Evolutionary conservation across 2,113 vertebrate species (phyloP).

Genomic region (Corvus cornix): DNA sequence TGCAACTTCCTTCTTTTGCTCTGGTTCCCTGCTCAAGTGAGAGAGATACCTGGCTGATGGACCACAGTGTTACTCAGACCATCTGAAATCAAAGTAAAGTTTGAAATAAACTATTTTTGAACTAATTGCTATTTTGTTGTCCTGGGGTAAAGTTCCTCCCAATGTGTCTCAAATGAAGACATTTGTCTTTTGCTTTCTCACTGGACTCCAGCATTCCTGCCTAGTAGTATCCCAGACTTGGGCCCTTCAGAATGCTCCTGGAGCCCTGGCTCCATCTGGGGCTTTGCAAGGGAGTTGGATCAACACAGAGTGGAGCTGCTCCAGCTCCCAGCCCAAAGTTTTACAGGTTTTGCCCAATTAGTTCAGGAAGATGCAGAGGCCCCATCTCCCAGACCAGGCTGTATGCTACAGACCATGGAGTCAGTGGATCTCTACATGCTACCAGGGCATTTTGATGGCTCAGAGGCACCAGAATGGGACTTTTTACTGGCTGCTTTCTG

Average conservation of each 20-base stretch:
- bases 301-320: neutral
- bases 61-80: neutral
- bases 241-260: neutral
- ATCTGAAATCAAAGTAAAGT: neutral
- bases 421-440: neutral
- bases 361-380: accelerated
- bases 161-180: too few relatives aligned
- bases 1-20: neutral
- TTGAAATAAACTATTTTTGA: neutral
- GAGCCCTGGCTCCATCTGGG: neutral
- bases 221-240: neutral
- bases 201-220: neutral
- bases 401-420: neutral
- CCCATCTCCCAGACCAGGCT: neutral
- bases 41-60: neutral
- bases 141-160: too few relatives aligned
- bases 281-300: neutral
- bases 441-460: neutral
- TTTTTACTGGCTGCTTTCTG: neutral
- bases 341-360: neutral
- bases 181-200: neutral
- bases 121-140: neutral
- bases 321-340: neutral
- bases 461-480: neutral
- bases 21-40: neutral